phyloP scores from a whole-genome alignment of 2,113 vertebrate genomes.

The Lepus timidus region DNA sequence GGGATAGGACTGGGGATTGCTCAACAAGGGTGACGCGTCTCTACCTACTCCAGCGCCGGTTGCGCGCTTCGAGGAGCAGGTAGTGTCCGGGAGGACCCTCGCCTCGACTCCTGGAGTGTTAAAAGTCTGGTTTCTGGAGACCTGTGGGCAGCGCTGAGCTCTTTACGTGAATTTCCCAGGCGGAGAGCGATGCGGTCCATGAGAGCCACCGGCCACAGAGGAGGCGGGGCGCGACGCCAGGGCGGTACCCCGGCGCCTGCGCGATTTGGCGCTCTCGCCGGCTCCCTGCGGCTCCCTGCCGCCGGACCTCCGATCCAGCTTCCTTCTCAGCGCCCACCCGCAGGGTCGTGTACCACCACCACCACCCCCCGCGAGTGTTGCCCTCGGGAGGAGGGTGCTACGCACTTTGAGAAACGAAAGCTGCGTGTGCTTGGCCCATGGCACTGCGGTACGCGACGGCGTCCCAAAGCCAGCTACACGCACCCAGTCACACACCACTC shows the following conservation, averaged over 20 bases:
- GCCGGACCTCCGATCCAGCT: neutral
- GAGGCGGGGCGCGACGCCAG: accelerated
- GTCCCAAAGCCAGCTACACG: neutral
- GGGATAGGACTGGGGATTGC: accelerated
- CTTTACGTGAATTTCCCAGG: neutral
- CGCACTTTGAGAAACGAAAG: neutral
- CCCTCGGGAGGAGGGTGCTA: accelerated
- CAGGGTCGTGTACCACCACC: too few relatives aligned
- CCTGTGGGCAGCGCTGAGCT: neutral
- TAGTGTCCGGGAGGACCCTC: neutral
- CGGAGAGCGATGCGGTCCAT: neutral
- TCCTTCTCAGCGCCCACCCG: neutral
- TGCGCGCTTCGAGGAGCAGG: accelerated
- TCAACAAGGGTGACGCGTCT: neutral
- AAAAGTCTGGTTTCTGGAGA: constrained; percentile 23
- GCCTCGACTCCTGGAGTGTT: neutral
- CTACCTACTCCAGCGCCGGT: neutral
- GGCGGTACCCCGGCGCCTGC: accelerated
- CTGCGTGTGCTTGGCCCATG: neutral
- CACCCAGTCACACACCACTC: neutral
- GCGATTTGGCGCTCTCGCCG: accelerated
- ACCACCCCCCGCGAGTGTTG: too few relatives aligned
- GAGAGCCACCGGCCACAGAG: neutral
- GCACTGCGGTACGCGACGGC: accelerated
- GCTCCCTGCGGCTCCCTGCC: neutral